Conservation (phyloP, 2,888 invertebrate species). For the Nowickia ferox region DNA sequence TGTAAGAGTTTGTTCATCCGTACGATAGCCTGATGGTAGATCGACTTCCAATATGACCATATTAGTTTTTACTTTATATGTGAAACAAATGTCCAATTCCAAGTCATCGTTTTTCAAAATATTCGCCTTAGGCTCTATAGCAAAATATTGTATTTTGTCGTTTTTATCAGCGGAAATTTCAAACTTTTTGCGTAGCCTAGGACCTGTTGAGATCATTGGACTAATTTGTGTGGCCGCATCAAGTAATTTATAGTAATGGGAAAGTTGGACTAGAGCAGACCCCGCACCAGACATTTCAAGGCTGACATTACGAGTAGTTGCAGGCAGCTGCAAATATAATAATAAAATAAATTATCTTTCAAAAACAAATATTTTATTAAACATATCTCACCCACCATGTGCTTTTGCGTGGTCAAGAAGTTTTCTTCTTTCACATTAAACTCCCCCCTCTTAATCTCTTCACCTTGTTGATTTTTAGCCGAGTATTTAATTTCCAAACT, state of each 20-base stretch:
- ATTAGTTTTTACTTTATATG: neutral
- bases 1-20: conserved; percentile 13
- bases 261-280: conserved; percentile 29
- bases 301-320: conserved; percentile 5
- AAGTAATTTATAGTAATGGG: conserved; percentile 17
- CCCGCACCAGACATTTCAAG: conserved; percentile 17
- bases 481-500: conserved; percentile 27
- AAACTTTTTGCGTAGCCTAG: neutral
- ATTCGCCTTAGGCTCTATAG: conserved; percentile 16
- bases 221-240: neutral
- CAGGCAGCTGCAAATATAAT: conserved; percentile 17
- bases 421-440: conserved; percentile 13
- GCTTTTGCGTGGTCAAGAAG: conserved; percentile 1
- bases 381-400: neutral
- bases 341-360: too few relatives aligned
- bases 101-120: conserved; percentile 23
- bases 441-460: neutral
- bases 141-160: neutral
- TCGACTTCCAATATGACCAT: conserved; percentile 89
- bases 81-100: conserved; percentile 32
- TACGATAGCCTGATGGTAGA: conserved; percentile 92
- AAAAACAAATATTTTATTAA: too few relatives aligned
- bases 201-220: neutral
- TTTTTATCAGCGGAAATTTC: neutral
- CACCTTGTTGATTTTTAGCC: conserved; percentile 14